Conservation (phyloP, 2,113 vertebrate species). For the Archocentrus centrarchus region DNA sequence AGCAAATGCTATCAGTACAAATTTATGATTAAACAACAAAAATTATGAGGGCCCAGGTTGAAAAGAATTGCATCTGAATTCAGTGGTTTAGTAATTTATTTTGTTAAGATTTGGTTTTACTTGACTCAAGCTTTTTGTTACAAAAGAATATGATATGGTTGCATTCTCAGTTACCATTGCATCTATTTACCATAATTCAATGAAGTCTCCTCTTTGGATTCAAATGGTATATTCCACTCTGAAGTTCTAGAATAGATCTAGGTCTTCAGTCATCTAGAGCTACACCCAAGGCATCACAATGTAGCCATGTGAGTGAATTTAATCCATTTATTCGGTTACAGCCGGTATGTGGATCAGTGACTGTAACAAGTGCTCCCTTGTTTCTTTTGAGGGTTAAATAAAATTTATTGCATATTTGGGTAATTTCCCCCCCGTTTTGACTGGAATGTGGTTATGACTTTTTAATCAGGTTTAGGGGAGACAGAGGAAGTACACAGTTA, state of each 20-base stretch:
- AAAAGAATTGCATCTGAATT: too few species aligned
- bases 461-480: slow-evolving; percentile 49
- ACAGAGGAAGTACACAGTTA: slow-evolving; percentile 29
- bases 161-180: background rate
- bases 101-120: background rate
- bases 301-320: background rate
- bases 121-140: background rate
- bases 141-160: background rate
- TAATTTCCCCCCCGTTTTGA: slow-evolving; percentile 5
- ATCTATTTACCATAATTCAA: background rate
- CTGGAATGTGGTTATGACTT: slow-evolving; percentile 29
- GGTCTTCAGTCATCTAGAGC: background rate
- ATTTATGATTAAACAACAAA: too few species aligned
- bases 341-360: slow-evolving; percentile 19
- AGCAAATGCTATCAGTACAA: too few species aligned
- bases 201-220: slow-evolving; percentile 5
- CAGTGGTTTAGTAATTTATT: too few species aligned
- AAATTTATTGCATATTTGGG: slow-evolving; percentile 5
- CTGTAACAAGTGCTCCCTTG: slow-evolving; percentile 21
- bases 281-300: background rate
- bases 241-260: background rate
- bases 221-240: background rate
- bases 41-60: too few species aligned
- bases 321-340: slow-evolving; percentile 25
- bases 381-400: slow-evolving; percentile 35